phyloP scores from a whole-genome alignment of 2,797 vertebrate species.

The Melanotaenia trifasciata region DNA sequence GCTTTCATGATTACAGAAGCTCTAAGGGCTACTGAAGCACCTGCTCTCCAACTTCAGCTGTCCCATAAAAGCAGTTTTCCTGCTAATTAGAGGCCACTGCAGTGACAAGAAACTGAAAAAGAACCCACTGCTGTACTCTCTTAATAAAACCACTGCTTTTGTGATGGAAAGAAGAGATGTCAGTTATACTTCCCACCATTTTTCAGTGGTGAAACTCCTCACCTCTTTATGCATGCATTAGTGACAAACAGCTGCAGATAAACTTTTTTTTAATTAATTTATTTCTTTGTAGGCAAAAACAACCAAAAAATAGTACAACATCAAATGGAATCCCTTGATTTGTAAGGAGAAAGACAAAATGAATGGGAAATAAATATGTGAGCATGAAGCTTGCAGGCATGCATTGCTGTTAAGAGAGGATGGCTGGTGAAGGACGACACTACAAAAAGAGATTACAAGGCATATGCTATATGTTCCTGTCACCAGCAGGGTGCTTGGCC shows the following conservation, averaged over 20 bases:
- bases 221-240: not conserved
- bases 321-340: conserved; percentile 10
- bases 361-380: conserved; percentile 27
- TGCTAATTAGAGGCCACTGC: conserved; percentile 6
- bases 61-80: conserved; percentile 18
- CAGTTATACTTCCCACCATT: not conserved
- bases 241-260: no score
- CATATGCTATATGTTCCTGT: conserved; percentile 47
- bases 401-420: conserved; percentile 32
- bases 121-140: not conserved
- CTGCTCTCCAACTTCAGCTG: conserved; percentile 25
- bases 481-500: conserved; percentile 52
- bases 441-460: conserved; percentile 55
- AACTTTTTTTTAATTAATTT: no score
- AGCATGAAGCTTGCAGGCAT: conserved; percentile 38
- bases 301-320: not conserved
- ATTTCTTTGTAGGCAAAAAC: not conserved
- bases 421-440: conserved; percentile 45
- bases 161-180: not conserved
- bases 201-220: not conserved
- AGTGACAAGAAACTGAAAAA: not conserved
- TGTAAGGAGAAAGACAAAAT: conserved; percentile 18
- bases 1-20: conserved; percentile 37
- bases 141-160: conserved; percentile 37
- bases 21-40: conserved; percentile 23